Evolutionary conservation across 2,797 vertebrate genomes (phyloP).

Genomic region (Craterocephalus amniculus): DNA sequence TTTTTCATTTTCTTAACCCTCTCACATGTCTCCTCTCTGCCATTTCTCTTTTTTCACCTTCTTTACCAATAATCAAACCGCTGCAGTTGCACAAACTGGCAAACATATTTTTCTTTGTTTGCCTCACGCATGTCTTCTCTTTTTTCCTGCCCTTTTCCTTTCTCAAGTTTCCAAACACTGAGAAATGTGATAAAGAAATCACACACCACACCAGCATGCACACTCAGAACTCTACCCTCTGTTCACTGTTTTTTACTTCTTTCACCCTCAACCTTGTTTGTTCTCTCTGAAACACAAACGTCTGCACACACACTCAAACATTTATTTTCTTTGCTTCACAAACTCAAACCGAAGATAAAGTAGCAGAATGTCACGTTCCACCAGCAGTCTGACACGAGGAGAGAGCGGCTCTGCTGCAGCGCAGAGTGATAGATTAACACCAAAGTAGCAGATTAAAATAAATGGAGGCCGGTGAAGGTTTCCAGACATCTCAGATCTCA

Average conservation of each 20-base stretch:
- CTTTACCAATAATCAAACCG: slow-evolving; percentile 53
- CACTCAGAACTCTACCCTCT: not conserved
- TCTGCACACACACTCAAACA: slow-evolving; percentile 15
- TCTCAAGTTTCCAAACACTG: slow-evolving; percentile 34
- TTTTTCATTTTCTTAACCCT: slow-evolving; percentile 10
- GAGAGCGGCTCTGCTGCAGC: slow-evolving; percentile 3
- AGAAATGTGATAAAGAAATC: slow-evolving; percentile 47
- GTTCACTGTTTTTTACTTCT: slow-evolving; percentile 4
- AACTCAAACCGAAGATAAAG: slow-evolving; percentile 37
- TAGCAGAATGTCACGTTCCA: slow-evolving; percentile 28
- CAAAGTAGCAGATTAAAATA: slow-evolving; percentile 48
- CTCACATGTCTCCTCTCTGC: slow-evolving; percentile 6
- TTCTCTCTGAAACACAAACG: slow-evolving; percentile 15
- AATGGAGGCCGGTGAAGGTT: slow-evolving; percentile 31
- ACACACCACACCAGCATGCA: slow-evolving; percentile 15
- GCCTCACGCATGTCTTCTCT: slow-evolving; percentile 16
- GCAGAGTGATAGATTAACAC: slow-evolving; percentile 45
- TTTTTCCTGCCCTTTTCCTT: not conserved
- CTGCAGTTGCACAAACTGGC: slow-evolving; percentile 57
- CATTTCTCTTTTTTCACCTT: slow-evolving; percentile 21
- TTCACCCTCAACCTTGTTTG: slow-evolving; percentile 28
- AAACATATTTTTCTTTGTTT: slow-evolving; percentile 36
- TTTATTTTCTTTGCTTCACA: slow-evolving; percentile 34
- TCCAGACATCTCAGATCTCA: slow-evolving; percentile 47
- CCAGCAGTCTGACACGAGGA: slow-evolving; percentile 22